Conservation (phyloP, 1,140 invertebrate genomes). For the Sinonovacula constricta region DNA sequence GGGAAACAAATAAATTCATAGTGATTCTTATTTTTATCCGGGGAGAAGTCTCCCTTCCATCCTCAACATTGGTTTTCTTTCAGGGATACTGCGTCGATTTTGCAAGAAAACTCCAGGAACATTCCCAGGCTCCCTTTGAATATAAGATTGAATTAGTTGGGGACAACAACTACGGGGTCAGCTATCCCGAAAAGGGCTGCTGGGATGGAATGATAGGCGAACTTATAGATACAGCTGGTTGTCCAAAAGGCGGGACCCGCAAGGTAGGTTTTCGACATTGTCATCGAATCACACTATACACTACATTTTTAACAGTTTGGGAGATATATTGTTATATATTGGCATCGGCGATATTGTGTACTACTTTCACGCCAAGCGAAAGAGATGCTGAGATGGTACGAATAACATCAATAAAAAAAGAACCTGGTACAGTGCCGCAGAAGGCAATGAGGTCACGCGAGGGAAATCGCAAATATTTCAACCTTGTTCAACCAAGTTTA, state of each 20-base stretch:
- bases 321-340: not conserved
- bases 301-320: not conserved
- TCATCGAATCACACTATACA: not conserved
- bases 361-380: not conserved
- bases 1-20: no score
- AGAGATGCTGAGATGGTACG: no score
- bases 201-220: constrained; percentile 99
- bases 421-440: no score
- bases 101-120: constrained; percentile 57
- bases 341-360: no score
- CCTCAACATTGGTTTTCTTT: no score
- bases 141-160: constrained; percentile 93
- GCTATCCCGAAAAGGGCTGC: constrained; percentile 82
- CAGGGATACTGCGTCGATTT: constrained; percentile 80
- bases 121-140: constrained; percentile 85
- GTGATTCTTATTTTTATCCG: no score
- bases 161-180: constrained; percentile 94
- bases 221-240: constrained; percentile 83
- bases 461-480: no score
- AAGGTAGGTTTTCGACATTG: constrained; percentile 83
- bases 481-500: constrained; percentile 5
- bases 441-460: no score
- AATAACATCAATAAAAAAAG: no score
- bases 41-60: no score
- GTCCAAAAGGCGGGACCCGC: constrained; percentile 21